A percentile compares a stretch with the other conserved stretches of the same genome.
phyloP scores from a whole-genome alignment of 2,797 vertebrate species.

The Geotria australis region DNA sequence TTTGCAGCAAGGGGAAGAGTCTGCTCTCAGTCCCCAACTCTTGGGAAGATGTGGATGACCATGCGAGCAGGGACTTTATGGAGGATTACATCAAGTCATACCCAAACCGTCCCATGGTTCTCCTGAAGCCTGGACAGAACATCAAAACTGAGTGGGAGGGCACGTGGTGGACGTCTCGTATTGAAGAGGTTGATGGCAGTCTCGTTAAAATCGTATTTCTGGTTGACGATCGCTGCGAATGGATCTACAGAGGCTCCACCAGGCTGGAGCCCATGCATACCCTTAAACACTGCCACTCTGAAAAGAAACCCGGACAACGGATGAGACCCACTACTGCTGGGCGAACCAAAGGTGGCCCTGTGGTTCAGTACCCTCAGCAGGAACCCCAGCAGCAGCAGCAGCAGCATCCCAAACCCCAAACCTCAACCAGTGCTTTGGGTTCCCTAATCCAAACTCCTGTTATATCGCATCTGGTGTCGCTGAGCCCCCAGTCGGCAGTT shows the following conservation, averaged over 20 bases:
- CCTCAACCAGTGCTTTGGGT: too few species aligned
- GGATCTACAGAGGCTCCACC: slow-evolving; percentile 88
- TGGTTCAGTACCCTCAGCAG: too few species aligned
- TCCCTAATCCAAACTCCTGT: too few species aligned
- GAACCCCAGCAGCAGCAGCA: too few species aligned
- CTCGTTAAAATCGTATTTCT: slow-evolving; percentile 89
- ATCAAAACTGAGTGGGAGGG: slow-evolving; percentile 98
- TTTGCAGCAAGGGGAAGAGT: slow-evolving; percentile 88
- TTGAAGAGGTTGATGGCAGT: slow-evolving; percentile 88
- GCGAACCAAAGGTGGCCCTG: too few species aligned
- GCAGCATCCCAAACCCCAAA: too few species aligned
- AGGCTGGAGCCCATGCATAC: slow-evolving; percentile 94
- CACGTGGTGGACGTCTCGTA: slow-evolving; percentile 90
- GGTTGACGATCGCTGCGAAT: slow-evolving; percentile 89
- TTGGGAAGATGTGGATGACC: slow-evolving; percentile 90
- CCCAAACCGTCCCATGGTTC: slow-evolving; percentile 95
- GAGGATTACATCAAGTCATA: slow-evolving; percentile 88
- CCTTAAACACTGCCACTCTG: slow-evolving; percentile 61
- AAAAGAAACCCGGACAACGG: slow-evolving; percentile 62
- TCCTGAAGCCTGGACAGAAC: slow-evolving; percentile 62
- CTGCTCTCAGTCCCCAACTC: slow-evolving; percentile 58
- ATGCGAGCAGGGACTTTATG: slow-evolving; percentile 71
- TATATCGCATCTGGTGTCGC: too few species aligned
- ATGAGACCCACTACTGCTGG: slow-evolving; percentile 54
- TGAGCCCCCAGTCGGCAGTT: too few species aligned